Evolutionary conservation across 1,140 invertebrate genomes (phyloP), one percentile per base, ranked within the genome.

Genomic region (Lordiphosa collinella): DNA sequence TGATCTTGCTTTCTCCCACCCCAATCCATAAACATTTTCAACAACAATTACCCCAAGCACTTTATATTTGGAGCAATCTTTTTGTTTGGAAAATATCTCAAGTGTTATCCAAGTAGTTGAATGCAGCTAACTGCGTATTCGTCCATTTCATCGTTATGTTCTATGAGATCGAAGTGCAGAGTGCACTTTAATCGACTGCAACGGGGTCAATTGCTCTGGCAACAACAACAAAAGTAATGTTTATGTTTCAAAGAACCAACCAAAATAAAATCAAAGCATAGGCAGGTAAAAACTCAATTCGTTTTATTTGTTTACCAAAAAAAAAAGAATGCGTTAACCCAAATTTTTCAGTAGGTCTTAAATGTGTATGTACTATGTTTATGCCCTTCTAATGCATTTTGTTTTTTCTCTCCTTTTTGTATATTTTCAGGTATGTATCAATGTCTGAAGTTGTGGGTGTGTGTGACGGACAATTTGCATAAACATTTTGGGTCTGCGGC

Each of bases 341-440:
- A 80, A 71, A 67, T 82, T 72, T 37, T 38, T 12, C 10, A 18
- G 52, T 41, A 40, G 38, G 6, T 12, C 25, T 44, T 6, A 3
- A 12, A 16, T 7, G 44, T 14, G 38, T 31, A 32, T n/a, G 11
- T 31, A 49, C 40, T 59, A 40, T n/a, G 25, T 29, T 8, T 29
- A 59, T 32, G 47, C 74, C 51, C 61, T 84, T 71, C 71, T 84
- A 76, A 82, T 68, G 78, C 47, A 68, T 72, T 70, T 52, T 68
- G 16, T 47, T 36, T 25, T 53, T 51, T n/a, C n/a, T 35, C 48
- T 65, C 40, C 29, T 47, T 50, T 32, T 67, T 53, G 32, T 70
- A 55, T 70, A 60, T 38, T 84, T 84, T 57, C 72, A 84, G 76
- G 76, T 82, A 82, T 82, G 76, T 82, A 82, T 35, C 13, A 12